Evolutionary conservation across 1,140 invertebrate genomes (phyloP).

Genomic region (Euglossa dilemma): DNA sequence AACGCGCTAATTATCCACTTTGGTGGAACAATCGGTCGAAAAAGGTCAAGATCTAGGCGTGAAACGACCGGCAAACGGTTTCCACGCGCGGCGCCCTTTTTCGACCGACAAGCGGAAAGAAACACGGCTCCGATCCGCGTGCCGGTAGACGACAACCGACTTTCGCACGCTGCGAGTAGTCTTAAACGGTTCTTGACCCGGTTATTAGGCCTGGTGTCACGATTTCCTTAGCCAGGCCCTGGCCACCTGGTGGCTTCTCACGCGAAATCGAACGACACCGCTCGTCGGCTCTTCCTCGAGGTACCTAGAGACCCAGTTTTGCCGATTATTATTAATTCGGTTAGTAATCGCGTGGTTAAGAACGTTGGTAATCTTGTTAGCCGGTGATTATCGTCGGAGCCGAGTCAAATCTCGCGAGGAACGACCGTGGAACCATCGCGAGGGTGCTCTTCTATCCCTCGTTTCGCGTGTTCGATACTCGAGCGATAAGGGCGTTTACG

Average conservation of each 20-base stretch:
- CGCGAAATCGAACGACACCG: not conserved
- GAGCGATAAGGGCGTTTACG: not conserved
- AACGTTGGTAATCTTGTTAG: no score
- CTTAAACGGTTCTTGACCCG: constrained; percentile 47
- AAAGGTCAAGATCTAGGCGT: constrained; percentile 9
- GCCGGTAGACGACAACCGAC: constrained; percentile 40
- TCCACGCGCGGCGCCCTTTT: no score
- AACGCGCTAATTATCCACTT: constrained; percentile 18
- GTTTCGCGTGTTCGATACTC: not conserved
- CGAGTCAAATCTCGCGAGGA: not conserved
- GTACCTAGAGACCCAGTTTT: constrained; percentile 25
- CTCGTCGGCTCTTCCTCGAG: not conserved
- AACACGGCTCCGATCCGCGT: constrained; percentile 32
- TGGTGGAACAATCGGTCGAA: not conserved
- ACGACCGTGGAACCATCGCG: not conserved
- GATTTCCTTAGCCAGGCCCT: constrained; percentile 53
- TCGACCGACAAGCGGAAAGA: not conserved
- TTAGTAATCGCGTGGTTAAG: constrained; percentile 20
- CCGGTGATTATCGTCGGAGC: constrained; percentile 1
- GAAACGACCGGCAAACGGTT: not conserved
- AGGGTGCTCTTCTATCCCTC: no score
- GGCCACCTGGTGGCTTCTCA: constrained; percentile 13
- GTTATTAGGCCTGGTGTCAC: constrained; percentile 54
- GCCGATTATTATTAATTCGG: constrained; percentile 26
- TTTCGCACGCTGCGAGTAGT: constrained; percentile 54